A percentile compares a stretch with the other conserved stretches of the same genome.
Evolutionary conservation across 2,797 vertebrate genomes (phyloP).

Genomic region (Lacerta bilineata): DNA sequence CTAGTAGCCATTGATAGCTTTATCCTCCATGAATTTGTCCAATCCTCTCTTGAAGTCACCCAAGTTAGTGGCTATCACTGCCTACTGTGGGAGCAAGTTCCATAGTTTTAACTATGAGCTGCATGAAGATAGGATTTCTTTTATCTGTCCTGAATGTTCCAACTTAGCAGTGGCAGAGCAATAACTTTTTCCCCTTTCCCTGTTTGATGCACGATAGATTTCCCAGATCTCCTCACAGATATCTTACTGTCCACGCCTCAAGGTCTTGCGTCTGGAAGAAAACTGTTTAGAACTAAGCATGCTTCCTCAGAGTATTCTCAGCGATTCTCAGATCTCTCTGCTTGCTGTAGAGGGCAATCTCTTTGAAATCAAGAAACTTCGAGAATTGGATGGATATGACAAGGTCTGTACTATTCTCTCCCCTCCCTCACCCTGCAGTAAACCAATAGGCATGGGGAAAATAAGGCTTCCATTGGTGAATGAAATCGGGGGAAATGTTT

Average conservation of each 20-base stretch:
- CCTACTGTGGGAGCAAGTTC: too few species aligned
- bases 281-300: conserved; percentile 95
- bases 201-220: conserved; percentile 80
- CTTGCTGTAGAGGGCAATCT: conserved; percentile 97
- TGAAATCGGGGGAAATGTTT: conserved; percentile 28
- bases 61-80: too few species aligned
- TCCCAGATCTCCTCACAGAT: conserved; percentile 88
- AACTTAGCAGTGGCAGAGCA: neutral
- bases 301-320: conserved; percentile 90
- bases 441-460: neutral
- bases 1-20: too few species aligned
- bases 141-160: too few species aligned
- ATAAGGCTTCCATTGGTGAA: neutral
- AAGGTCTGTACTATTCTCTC: conserved; percentile 81
- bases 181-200: conserved; percentile 30
- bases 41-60: too few species aligned
- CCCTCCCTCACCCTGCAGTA: neutral
- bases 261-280: conserved; percentile 96
- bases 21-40: too few species aligned
- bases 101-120: too few species aligned
- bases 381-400: conserved; percentile 94
- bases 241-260: conserved; percentile 91
- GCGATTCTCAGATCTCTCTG: conserved; percentile 91
- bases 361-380: conserved; percentile 93
- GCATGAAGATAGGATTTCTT: too few species aligned